These are phyloP conservation scores for Premnoplex brunnescens DNA, from an alignment of 2,797 vertebrate genomes.

Conservation along the genomic window DNA sequence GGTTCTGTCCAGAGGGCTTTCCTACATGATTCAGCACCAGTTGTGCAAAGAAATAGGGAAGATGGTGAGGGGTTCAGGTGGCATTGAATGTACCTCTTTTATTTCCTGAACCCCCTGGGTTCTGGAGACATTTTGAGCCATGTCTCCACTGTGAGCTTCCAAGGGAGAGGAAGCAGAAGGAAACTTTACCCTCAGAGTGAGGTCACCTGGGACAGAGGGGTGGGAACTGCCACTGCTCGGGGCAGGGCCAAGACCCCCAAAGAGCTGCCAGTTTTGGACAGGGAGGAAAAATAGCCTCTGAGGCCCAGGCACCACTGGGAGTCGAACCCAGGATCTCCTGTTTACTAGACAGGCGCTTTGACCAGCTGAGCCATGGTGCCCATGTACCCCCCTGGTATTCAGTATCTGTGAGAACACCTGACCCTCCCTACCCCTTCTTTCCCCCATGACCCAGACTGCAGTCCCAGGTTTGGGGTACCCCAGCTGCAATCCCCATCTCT, in stretches of 20 bases:
- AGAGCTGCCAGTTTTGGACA: background rate
- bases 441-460: rapidly evolving
- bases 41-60: background rate
- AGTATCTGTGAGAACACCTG: background rate
- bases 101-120: background rate
- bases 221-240: rapidly evolving
- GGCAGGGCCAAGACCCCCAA: background rate
- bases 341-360: background rate
- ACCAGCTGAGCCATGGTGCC: background rate
- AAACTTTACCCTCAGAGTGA: background rate
- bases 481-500: background rate
- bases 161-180: background rate
- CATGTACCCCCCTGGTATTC: too few species aligned
- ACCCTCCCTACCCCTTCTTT: background rate
- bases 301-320: background rate
- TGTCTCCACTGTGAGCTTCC: background rate
- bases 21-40: background rate
- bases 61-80: background rate
- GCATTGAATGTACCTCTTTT: background rate
- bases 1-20: background rate
- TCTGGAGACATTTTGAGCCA: background rate
- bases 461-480: background rate
- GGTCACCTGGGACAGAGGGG: rapidly evolving
- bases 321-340: background rate
- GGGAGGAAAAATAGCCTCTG: background rate